A percentile compares a stretch with the other conserved stretches of the same genome.
These are phyloP conservation scores for Meteorus sp. DNA, from an alignment of 1,140 invertebrate species.

Conservation along the genomic window DNA sequence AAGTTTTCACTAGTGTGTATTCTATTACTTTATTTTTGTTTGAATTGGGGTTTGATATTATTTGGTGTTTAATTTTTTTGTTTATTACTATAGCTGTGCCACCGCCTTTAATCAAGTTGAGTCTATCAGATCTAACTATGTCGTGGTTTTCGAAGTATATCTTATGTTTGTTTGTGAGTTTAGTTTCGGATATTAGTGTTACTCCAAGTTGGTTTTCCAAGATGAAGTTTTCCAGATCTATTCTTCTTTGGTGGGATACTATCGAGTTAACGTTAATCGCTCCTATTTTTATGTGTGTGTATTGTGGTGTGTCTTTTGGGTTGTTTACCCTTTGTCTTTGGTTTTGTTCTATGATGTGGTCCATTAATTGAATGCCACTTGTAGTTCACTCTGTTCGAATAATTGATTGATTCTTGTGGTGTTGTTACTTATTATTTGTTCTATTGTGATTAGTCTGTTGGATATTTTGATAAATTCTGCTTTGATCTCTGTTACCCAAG, in stretches of 20 bases:
- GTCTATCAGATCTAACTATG: conserved; percentile 17
- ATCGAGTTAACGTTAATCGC: conserved; percentile 26
- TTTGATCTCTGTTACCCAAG: no score
- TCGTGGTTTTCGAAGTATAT: conserved; percentile 1
- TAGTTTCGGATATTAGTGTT: conserved; percentile 20
- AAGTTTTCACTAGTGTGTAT: neutral
- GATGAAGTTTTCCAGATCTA: neutral
- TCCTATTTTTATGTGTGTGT: conserved; percentile 2
- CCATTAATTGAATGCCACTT: no score
- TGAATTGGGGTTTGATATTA: neutral
- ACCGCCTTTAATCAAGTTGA: neutral
- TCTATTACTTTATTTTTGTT: neutral
- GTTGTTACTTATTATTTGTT: no score
- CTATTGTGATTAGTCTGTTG: no score
- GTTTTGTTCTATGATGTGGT: no score
- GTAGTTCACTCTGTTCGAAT: no score
- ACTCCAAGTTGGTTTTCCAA: conserved; percentile 14
- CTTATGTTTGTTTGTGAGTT: conserved; percentile 13
- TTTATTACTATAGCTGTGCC: conserved; percentile 23
- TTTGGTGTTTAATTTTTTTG: conserved; percentile 8
- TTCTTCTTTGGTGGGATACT: conserved; percentile 12
- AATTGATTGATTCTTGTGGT: no score
- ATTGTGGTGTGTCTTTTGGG: no score
- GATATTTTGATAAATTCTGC: no score
- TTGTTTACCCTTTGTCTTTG: no score